Evolutionary conservation across 2,113 vertebrate genomes (phyloP), one percentile per base, ranked within the genome.

Genomic region (Syngnathus floridae): DNA sequence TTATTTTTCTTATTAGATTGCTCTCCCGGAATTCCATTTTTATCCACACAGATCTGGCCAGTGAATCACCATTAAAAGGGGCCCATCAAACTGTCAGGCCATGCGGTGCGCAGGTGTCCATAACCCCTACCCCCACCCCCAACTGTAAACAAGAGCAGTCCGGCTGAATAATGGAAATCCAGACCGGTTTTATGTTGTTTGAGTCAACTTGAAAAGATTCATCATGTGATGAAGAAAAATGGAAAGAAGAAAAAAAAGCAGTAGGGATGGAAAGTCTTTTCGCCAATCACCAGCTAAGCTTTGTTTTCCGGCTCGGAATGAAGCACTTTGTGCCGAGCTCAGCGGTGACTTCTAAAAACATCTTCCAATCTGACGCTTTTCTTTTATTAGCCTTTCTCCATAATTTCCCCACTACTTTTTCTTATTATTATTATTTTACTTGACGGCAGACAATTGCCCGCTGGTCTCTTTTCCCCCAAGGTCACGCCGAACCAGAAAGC

Each of bases 1-100:
- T 88, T 87, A 89, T 90, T 88, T 56, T 88, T 89, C 83, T 88
- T 88, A 88, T 89, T 87, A 88, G 85, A 90, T 87, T 86, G 74
- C 84, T 88, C 82, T 88, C 82, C 80, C 80, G 87, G 87, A 90
- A 89, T 90, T 91, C 88, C 86, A 88, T 90, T 90, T 90, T 90
- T 90, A 87, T 90, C 86, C 88, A 84, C 84, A 80, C 67, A 89
- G 88, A 89, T 88, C 83, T 87, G 80, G 84, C 84, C 86, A 84
- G 88, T 91, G 87, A 91, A 91, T 90, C 88, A 91, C 83, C 80
- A 87, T 90, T 90, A 89, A 88, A 88, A 56, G 54, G 79, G 85
- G 82, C 85, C 85, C 83, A 90, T 91, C 88, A 91, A 88, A 78
- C 84, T 90, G 89, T 89, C 87, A 89, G 87, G 81, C 75, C 77